A percentile compares a stretch with the other conserved stretches of the same genome.
Evolutionary conservation across 1,140 invertebrate species (phyloP).

Genomic region (Neomicropteryx cornuta): DNA sequence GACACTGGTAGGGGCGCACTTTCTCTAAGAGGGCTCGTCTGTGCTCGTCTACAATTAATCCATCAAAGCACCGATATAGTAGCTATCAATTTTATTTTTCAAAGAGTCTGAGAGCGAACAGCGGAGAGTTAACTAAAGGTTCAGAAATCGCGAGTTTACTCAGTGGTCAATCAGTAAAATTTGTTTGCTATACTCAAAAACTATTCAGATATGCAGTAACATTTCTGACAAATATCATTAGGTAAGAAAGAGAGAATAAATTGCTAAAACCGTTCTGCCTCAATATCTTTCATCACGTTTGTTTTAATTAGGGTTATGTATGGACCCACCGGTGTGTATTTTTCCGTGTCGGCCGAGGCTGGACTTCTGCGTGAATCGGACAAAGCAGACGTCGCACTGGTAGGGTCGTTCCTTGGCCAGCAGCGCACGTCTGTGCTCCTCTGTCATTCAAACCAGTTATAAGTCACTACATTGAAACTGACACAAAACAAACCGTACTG

Average conservation of each 20-base stretch:
- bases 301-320: conserved; percentile 18
- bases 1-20: conserved; percentile 49
- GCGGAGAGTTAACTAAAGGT: too few species aligned
- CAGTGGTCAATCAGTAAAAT: too few species aligned
- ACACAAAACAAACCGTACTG: conserved; percentile 7
- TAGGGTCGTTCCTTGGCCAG: conserved; percentile 43
- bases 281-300: conserved; percentile 22
- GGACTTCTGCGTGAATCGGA: conserved; percentile 38
- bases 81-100: conserved; percentile 12
- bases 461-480: conserved; percentile 7
- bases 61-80: conserved; percentile 34
- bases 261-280: conserved; percentile 23
- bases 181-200: conserved; percentile 14
- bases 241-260: too few species aligned
- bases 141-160: too few species aligned
- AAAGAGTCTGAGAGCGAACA: not conserved
- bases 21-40: conserved; percentile 46
- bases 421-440: conserved; percentile 29
- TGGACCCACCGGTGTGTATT: conserved; percentile 30
- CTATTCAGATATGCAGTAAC: conserved; percentile 12
- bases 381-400: conserved; percentile 36
- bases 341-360: conserved; percentile 32
- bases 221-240: too few species aligned
- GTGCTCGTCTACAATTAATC: conserved; percentile 44
- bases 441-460: conserved; percentile 17